Evolutionary conservation across 2,888 invertebrate species (phyloP).

Genomic region (Odontothrips loti): DNA sequence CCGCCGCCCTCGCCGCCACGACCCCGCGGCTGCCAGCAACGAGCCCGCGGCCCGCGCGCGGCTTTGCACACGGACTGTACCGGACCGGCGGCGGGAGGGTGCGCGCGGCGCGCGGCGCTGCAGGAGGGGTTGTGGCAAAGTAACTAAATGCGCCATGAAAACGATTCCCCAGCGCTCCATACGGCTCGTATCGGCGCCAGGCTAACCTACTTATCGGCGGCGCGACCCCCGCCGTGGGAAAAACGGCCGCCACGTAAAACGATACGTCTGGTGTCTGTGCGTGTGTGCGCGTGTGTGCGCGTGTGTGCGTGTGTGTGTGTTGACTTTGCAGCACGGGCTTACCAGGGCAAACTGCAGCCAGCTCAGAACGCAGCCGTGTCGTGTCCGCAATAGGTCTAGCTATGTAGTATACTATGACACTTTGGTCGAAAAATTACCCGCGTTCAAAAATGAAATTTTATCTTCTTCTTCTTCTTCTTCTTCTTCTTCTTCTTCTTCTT

Average conservation of each 20-base stretch:
- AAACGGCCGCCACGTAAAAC: constrained; percentile 11
- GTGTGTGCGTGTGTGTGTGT: background rate
- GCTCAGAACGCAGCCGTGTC: too few species aligned
- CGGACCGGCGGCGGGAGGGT: background rate
- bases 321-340: background rate
- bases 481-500: too few species aligned
- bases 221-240: constrained; percentile 13
- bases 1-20: background rate
- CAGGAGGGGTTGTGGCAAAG: background rate
- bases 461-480: too few species aligned
- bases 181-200: background rate
- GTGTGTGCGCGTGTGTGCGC: background rate
- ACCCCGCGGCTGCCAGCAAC: background rate
- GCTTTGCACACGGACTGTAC: background rate
- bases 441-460: too few species aligned
- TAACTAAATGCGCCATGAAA: constrained; percentile 1
- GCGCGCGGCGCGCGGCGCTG: background rate
- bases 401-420: too few species aligned
- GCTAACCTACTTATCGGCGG: constrained; percentile 12
- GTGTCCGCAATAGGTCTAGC: too few species aligned
- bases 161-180: background rate
- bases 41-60: background rate
- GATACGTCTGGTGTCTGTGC: background rate
- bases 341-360: background rate
- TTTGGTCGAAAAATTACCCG: too few species aligned